A percentile compares a stretch with the other conserved stretches of the same genome.
phyloP scores from a whole-genome alignment of 1,140 invertebrate genomes.

The Eurosta solidaginis region DNA sequence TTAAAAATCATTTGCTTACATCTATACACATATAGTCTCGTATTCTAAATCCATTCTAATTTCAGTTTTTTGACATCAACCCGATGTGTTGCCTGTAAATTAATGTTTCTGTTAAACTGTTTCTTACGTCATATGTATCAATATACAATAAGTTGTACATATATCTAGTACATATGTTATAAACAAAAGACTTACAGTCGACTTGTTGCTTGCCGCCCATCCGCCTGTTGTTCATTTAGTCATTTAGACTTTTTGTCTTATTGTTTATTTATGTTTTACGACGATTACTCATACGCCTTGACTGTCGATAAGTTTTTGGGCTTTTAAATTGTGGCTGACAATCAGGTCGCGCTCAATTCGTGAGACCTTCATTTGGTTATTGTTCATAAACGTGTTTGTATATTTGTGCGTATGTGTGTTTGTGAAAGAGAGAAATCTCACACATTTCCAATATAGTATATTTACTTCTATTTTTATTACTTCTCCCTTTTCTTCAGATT shows the following conservation, averaged over 20 bases:
- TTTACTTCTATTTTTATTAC: neutral
- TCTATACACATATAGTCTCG: neutral
- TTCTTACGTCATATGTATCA: neutral
- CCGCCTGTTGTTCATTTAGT: neutral
- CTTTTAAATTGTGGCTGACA: conserved; percentile 19
- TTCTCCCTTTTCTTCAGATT: neutral
- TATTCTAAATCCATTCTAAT: conserved; percentile 8
- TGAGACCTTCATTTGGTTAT: conserved; percentile 26
- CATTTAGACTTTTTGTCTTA: neutral
- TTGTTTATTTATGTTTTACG: neutral
- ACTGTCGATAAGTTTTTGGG: conserved; percentile 11
- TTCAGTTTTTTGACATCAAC: neutral
- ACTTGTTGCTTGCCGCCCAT: neutral
- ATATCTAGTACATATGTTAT: neutral
- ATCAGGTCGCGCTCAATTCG: conserved; percentile 26
- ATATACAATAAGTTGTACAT: neutral
- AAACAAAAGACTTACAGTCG: neutral
- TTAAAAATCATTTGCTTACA: neutral
- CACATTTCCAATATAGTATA: neutral
- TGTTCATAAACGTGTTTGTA: neutral
- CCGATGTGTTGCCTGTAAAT: neutral
- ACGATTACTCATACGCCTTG: conserved; percentile 16
- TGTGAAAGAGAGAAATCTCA: neutral
- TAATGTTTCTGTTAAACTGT: neutral
- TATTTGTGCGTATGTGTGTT: neutral